Percentiles rank a stretch among this genome's conserved stretches.
These are phyloP conservation scores for Brenthis ino DNA, from an alignment of 2,888 invertebrate species.

Conservation along the genomic window DNA sequence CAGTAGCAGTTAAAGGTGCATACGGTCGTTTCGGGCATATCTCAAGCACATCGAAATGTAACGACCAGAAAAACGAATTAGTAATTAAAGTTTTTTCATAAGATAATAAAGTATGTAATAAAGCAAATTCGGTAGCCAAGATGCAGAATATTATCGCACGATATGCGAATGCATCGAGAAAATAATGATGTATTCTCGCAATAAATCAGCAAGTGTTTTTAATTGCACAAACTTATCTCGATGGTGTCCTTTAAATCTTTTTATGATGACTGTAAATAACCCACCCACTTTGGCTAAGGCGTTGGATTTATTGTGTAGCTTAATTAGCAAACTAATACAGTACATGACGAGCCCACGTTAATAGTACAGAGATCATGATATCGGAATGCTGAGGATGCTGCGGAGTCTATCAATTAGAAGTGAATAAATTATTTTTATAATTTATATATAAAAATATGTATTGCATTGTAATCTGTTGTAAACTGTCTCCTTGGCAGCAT, in stretches of 20 bases:
- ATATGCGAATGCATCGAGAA: conserved; percentile 15
- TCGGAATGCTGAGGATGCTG: conserved; percentile 17
- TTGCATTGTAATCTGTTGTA: too few relatives aligned
- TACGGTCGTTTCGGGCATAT: conserved; percentile 5
- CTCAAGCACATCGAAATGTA: conserved; percentile 9
- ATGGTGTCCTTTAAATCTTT: conserved; percentile 63
- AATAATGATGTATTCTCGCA: conserved; percentile 29
- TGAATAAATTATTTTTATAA: too few relatives aligned
- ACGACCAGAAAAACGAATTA: conserved; percentile 18
- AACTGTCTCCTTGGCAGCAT: too few relatives aligned
- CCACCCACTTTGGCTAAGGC: conserved; percentile 54
- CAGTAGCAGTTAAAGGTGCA: neutral
- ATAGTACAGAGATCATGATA: conserved; percentile 13
- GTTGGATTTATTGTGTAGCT: conserved; percentile 58
- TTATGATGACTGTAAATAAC: conserved; percentile 67
- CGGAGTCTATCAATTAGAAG: neutral
- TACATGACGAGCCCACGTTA: conserved; percentile 45
- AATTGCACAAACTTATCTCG: conserved; percentile 55
- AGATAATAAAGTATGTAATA: conserved; percentile 9
- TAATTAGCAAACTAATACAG: conserved; percentile 58
- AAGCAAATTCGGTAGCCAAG: conserved; percentile 23
- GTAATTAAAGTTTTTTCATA: conserved; percentile 11
- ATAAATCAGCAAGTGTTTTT: conserved; percentile 44
- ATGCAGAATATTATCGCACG: conserved; percentile 10
- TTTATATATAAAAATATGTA: too few relatives aligned